Evolutionary conservation across 2,888 invertebrate species (phyloP).

Genomic region (Biston stratarius): DNA sequence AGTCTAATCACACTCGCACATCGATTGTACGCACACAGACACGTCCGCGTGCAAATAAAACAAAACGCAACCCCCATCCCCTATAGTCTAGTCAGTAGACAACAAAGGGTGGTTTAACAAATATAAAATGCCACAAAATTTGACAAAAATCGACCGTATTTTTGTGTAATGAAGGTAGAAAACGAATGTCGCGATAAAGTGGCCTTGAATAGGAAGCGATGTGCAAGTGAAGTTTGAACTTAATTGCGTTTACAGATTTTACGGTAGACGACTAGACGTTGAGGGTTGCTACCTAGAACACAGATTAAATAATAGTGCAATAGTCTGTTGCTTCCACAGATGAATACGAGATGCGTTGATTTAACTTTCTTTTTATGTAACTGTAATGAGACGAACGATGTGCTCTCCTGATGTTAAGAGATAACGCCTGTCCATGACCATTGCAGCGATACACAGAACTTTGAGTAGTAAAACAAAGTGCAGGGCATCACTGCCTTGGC

Average conservation of each 20-base stretch:
- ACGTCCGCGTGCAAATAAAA: constrained; percentile 72
- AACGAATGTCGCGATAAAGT: constrained; percentile 35
- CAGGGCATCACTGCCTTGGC: no score
- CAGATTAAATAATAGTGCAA: background rate
- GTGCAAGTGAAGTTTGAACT: constrained; percentile 78
- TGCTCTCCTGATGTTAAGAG: no score
- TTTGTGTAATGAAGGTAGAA: constrained; percentile 31
- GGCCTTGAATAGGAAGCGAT: constrained; percentile 68
- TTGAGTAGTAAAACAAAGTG: no score
- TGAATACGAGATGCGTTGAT: no score
- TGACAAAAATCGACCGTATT: constrained; percentile 50
- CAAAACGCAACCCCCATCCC: constrained; percentile 72
- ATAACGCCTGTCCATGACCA: no score
- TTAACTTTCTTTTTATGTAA: no score
- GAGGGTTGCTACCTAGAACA: background rate
- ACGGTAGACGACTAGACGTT: constrained; percentile 57
- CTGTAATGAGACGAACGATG: no score
- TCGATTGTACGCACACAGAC: constrained; percentile 60
- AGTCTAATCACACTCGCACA: constrained; percentile 34
- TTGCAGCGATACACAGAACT: no score
- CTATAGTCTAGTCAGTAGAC: constrained; percentile 79
- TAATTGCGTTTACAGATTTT: constrained; percentile 81
- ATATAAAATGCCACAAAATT: constrained; percentile 45
- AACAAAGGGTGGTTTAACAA: constrained; percentile 77
- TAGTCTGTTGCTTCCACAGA: no score